Percentiles rank a stretch among this genome's conserved stretches.
These are phyloP conservation scores for Craniophora ligustri DNA, from an alignment of 2,888 invertebrate species.

Conservation along the genomic window DNA sequence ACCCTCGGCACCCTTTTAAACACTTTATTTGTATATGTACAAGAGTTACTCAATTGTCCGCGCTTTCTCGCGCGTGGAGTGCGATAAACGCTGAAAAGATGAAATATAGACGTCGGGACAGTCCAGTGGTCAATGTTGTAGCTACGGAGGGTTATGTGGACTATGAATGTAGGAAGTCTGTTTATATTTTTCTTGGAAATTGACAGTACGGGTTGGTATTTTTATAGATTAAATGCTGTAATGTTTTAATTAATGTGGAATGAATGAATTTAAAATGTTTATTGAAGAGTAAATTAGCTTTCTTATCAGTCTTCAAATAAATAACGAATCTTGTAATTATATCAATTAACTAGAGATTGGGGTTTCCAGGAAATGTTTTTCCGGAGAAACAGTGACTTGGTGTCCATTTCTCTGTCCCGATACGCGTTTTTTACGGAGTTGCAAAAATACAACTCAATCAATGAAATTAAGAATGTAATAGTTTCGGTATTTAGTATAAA, in stretches of 20 bases:
- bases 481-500: slow-evolving; percentile 1
- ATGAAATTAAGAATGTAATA: too few species aligned
- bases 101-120: slow-evolving; percentile 74
- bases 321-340: too few species aligned
- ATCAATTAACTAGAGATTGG: too few species aligned
- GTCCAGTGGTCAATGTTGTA: slow-evolving; percentile 64
- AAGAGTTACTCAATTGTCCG: slow-evolving; percentile 73
- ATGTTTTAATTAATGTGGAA: too few species aligned
- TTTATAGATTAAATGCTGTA: neutral
- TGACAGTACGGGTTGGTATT: neutral
- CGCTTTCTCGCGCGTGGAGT: slow-evolving; percentile 70
- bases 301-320: too few species aligned
- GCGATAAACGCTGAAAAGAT: slow-evolving; percentile 83
- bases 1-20: slow-evolving; percentile 58
- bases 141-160: slow-evolving; percentile 26
- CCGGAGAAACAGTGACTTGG: too few species aligned
- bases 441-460: too few species aligned
- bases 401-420: too few species aligned
- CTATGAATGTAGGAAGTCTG: slow-evolving; percentile 42
- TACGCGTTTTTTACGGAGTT: too few species aligned
- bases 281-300: too few species aligned
- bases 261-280: too few species aligned
- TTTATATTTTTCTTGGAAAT: slow-evolving; percentile 31
- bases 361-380: too few species aligned
- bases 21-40: slow-evolving; percentile 66